These are phyloP conservation scores for Ciconia nigra DNA, from an alignment of 2,797 vertebrate species.

Conservation along the genomic window DNA sequence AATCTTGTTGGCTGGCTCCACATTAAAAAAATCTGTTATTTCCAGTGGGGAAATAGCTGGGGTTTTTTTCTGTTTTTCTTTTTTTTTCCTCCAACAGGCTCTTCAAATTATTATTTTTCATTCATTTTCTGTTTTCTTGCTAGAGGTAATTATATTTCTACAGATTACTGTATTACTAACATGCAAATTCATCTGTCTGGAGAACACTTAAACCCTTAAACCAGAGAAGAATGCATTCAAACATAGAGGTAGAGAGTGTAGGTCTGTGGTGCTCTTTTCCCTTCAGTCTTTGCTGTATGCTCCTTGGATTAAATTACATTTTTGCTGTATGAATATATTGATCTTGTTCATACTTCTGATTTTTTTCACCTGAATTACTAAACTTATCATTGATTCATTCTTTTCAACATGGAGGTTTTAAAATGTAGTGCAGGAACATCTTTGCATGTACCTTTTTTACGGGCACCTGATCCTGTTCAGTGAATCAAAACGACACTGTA, in stretches of 20 bases:
- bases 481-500: not conserved
- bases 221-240: not conserved
- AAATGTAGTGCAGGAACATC: not conserved
- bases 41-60: not conserved
- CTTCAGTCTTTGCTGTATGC: not conserved
- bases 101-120: not conserved
- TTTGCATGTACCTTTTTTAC: not conserved
- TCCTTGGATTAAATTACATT: not conserved
- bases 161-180: not conserved
- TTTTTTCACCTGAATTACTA: not conserved
- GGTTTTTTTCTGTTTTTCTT: fast-evolving
- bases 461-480: not conserved
- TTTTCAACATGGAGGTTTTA: not conserved
- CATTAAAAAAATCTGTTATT: not conserved
- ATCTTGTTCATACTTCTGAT: not conserved
- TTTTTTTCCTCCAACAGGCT: not conserved
- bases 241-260: not conserved
- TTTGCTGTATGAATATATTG: not conserved
- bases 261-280: not conserved
- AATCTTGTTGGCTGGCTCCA: not conserved
- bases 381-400: not conserved
- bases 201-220: not conserved
- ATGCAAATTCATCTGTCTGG: not conserved
- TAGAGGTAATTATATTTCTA: not conserved
- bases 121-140: not conserved